Evolutionary conservation across 1,140 invertebrate genomes (phyloP), one percentile per base, ranked within the genome.

Genomic region (Aphaenogaster floridana): DNA sequence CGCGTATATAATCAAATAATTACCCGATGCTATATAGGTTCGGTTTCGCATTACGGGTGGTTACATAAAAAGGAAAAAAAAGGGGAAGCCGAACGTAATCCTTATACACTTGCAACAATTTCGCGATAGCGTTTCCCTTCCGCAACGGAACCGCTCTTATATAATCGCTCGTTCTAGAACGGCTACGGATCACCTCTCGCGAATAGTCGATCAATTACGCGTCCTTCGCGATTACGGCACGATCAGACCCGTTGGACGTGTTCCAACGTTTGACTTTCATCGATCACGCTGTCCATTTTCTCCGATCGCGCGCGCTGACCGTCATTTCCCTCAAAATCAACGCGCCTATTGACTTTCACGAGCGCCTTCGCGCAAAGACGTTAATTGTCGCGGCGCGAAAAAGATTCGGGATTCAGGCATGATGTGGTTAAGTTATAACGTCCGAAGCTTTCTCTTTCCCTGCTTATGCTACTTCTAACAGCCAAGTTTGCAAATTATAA

Each of bases 181-280:
- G 48, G 57, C 5, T 45, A 17, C 45, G 5, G n/a, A 74, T 54
- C 21, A 34, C 21, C 50, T 79, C 34, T 78, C 52, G 50, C 11
- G 39, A 86, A 68, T 59, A 11, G 17, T 42, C 28, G 5, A 61
- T 81, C 72, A 79, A 91, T 91, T 89, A 91, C 28, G 17, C 8
- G 48, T 42, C 34, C n/a, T 79, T 89, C 83, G 86, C 85, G 74
- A 85, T 90, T 57, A 64, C 79, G 36, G 5, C 84, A 69, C 48
- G 48, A 6, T 69, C 42, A 42, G 11, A 71, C n/a, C 39, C 68
- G 36, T 85, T 91, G 90, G 90, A 89, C 72, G 39, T 8, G 42
- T 87, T 91, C 90, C 90, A 91, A 91, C 28, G 11, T 54, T 76
- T 64, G 69, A 91, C 90, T 91, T 91, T 91, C 90, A 86, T 91